Evolutionary conservation across 35 echinoderm and acorn worm species (phyloP).

Genomic region (Lytechinus variegatus): DNA sequence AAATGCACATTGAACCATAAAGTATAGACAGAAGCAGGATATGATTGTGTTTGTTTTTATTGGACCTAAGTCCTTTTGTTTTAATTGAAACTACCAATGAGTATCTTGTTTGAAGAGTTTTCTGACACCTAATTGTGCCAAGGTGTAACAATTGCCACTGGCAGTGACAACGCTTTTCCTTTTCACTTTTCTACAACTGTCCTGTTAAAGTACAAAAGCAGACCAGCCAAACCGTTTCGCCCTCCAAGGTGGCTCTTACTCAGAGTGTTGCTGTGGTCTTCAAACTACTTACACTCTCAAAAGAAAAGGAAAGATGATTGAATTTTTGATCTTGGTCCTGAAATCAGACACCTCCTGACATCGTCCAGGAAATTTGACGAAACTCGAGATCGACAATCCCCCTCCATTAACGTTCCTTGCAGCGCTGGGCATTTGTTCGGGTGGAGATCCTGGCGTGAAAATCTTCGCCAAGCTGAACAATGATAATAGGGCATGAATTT

Average conservation of each 20-base stretch:
- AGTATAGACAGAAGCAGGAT: background rate
- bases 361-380: slow-evolving; percentile 36
- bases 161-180: background rate
- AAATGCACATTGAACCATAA: too few species aligned
- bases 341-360: slow-evolving; percentile 19
- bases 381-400: slow-evolving; percentile 19
- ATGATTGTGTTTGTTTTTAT: background rate
- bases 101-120: background rate
- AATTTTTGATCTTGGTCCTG: background rate
- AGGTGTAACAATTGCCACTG: background rate
- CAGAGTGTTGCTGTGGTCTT: background rate
- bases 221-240: background rate
- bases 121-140: background rate
- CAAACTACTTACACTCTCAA: background rate
- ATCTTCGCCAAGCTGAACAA: slow-evolving; percentile 10
- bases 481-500: slow-evolving; percentile 19
- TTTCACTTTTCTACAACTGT: background rate
- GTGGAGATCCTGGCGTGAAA: background rate
- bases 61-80: background rate
- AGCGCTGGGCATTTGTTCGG: slow-evolving; percentile 11
- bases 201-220: background rate
- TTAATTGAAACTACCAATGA: background rate
- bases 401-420: slow-evolving; percentile 38
- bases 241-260: background rate
- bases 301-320: background rate